Base-by-base conservation (phyloP, 2,888 invertebrate genomes). In the Dyspetes luteomarginatus region DNA sequence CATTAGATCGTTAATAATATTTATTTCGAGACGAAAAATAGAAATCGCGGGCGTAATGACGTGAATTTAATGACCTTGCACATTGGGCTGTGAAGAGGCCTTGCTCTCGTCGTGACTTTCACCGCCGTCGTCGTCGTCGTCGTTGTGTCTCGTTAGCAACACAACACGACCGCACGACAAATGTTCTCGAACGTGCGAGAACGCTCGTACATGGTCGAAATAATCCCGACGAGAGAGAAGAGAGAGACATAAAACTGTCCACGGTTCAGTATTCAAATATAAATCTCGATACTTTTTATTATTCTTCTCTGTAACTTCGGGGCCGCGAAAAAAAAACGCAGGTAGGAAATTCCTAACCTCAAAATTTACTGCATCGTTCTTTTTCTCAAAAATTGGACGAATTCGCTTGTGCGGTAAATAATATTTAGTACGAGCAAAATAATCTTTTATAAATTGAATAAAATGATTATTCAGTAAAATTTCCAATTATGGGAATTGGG, bases 11-110 rank as follows among this genome's bases (percentile, higher is more conserved):
- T n/a, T n/a, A 36, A 36, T 12, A 36, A 36, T 36, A 2, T 55
- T n/a, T 24, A 55, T 68, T 41, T 48, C 48, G 26, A 28, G 58
- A 67, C 1, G 19, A 26, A 28, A 62, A 45, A 76, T 41, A 19
- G 22, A 55, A 45, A 45, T 62, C 19, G 30, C 22, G 62, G 43
- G 45, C 58, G 76, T 30, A 69, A 62, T 62, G 19, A 50, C 45
- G 45, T 41, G 19, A 17, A 52, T 58, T 26, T n/a, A 24, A 15
- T 55, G 76, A 76, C 76, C 76, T 76, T 76, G 76, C 52, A 62
- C 43, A 62, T 69, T 12, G 60, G 55, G 43, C 62, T 62, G 36
- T 17, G 28, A 26, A 28, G 43, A 60, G 41, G 28, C 48, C 67
- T 67, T 50, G 65, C 36, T 22, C 67, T 26, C 74, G 24, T 0